Conservation (phyloP, 2,888 invertebrate genomes). For the Volucella inflata region DNA sequence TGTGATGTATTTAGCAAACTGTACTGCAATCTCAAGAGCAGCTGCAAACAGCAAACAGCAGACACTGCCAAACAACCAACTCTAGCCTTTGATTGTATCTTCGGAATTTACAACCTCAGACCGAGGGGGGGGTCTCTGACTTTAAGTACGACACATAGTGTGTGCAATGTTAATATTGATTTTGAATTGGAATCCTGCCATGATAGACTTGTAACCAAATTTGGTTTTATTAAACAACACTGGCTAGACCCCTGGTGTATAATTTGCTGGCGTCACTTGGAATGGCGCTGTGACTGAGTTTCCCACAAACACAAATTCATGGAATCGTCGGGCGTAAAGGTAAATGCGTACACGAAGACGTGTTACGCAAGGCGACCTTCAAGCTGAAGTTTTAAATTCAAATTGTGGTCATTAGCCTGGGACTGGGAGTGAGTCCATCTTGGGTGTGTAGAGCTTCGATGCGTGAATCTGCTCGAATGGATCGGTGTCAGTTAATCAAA, state of each 20-base stretch:
- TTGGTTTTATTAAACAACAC: conserved; percentile 57
- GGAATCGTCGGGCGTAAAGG: background rate
- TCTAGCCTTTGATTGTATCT: background rate
- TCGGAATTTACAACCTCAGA: conserved; percentile 2
- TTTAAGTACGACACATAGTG: no score
- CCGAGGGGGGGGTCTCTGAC: background rate
- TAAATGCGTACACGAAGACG: conserved; percentile 16
- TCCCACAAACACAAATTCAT: conserved; percentile 12
- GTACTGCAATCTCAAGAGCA: background rate
- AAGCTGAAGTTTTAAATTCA: conserved; percentile 8
- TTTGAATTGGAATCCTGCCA: conserved; percentile 33
- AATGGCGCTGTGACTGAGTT: background rate
- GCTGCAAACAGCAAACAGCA: no score
- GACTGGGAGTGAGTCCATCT: background rate
- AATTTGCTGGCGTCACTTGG: conserved; percentile 34
- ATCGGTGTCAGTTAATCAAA: background rate
- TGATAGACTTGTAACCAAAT: conserved; percentile 39
- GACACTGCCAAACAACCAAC: background rate
- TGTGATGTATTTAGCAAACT: conserved; percentile 28
- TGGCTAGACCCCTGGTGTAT: conserved; percentile 28
- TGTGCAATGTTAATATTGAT: no score
- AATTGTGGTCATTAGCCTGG: conserved; percentile 10
- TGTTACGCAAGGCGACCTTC: conserved; percentile 52
- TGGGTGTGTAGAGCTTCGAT: background rate
- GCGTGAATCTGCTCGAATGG: conserved; percentile 12